Percentiles rank a stretch among this genome's conserved stretches.
Conservation (phyloP, 1,140 invertebrate genomes). For the Nasonia vitripennis region DNA sequence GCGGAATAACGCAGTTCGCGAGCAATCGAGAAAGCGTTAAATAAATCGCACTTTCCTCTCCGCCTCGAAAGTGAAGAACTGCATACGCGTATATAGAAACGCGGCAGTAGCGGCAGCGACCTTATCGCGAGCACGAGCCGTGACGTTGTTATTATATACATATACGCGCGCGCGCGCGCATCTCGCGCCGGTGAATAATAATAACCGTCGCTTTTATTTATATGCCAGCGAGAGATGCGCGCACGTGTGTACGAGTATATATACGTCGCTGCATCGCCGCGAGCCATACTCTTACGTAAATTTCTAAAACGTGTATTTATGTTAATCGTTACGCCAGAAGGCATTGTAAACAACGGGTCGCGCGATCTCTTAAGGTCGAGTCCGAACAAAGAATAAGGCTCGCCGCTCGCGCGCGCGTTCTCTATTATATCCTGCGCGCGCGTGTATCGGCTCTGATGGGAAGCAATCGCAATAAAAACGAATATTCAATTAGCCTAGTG, state of each 20-base stretch:
- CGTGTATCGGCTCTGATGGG: not conserved
- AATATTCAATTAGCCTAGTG: not conserved
- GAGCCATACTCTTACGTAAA: not conserved
- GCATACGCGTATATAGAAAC: not conserved
- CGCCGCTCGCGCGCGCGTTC: not conserved
- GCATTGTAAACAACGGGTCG: conserved; percentile 10
- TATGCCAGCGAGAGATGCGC: not conserved
- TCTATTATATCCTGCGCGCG: too few relatives aligned
- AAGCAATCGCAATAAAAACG: not conserved
- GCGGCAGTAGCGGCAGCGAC: too few relatives aligned
- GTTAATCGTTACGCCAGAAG: conserved; percentile 9
- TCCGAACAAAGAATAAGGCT: not conserved
- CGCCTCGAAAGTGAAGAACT: not conserved
- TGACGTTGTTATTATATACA: not conserved
- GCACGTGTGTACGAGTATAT: not conserved
- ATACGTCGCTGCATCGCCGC: not conserved
- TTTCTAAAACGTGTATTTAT: conserved; percentile 14
- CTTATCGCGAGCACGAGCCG: too few relatives aligned
- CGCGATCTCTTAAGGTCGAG: not conserved
- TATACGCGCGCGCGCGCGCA: not conserved
- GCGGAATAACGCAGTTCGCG: not conserved
- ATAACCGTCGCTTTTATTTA: not conserved
- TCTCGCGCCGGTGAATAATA: not conserved
- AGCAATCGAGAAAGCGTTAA: not conserved
- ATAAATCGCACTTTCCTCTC: conserved; percentile 17